Evolutionary conservation across 2,113 vertebrate genomes (phyloP).

Genomic region (Hepsetus odoe): DNA sequence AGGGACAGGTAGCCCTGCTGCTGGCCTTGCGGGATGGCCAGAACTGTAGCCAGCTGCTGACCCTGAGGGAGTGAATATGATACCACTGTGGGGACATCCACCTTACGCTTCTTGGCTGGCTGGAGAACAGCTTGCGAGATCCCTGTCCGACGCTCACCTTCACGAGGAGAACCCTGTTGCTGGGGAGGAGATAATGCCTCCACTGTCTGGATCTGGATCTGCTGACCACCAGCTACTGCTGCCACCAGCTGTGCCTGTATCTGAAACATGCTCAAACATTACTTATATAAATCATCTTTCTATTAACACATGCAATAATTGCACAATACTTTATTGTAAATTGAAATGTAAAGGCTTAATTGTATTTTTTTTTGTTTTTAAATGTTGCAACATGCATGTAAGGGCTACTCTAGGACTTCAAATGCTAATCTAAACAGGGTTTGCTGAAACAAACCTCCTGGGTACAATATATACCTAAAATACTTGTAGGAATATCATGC

Average conservation of each 20-base stretch:
- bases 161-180: constrained; percentile 87
- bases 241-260: constrained; percentile 95
- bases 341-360: no score
- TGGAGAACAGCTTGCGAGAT: constrained; percentile 89
- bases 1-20: constrained; percentile 97
- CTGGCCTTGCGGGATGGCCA: constrained; percentile 96
- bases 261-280: constrained; percentile 52
- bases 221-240: constrained; percentile 87
- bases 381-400: no score
- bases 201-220: constrained; percentile 96
- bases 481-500: no score
- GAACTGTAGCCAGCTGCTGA: constrained; percentile 94
- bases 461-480: no score
- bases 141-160: constrained; percentile 83
- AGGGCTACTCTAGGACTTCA: no score
- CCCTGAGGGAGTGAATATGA: constrained; percentile 93
- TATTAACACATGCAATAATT: not conserved
- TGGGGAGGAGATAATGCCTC: constrained; percentile 89
- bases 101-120: constrained; percentile 97
- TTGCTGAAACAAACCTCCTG: no score
- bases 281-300: not conserved
- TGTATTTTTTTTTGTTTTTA: no score
- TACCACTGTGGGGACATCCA: constrained; percentile 94
- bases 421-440: no score
- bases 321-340: no score